Evolutionary conservation across 2,113 vertebrate species (phyloP), one percentile per base, ranked within the genome.

Genomic region (Asarcornis scutulata): DNA sequence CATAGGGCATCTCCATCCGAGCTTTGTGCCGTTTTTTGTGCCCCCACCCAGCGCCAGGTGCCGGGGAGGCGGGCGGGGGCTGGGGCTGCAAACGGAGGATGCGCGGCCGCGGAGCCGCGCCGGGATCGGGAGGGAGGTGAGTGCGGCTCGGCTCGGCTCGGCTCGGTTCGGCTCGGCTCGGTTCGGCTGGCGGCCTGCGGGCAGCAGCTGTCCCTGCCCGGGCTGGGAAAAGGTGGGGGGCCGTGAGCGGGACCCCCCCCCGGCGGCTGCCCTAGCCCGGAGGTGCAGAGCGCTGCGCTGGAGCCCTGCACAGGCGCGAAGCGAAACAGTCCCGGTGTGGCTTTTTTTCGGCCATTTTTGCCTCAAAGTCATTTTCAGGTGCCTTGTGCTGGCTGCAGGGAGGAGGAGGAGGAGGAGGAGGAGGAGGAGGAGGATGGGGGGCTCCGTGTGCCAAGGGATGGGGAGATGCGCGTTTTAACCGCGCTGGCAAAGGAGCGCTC

Each of bases 291-390:
- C 1, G n/a, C 17, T 5, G 16, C 1, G 29, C 17, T 2, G 71
- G 67, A 36, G 82, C 77, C 34, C 56, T 36, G 27, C 67, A 20
- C 31, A 6, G 72, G 72, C 67, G 48, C 0, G 3, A 29, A n/a
- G 38, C 46, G 27, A 32, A 31, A 3, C 2, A 1, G 27, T 10
- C 6, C 40, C 38, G 15, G 32, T 20, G 0, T 1, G 4, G 3
- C 46, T 48, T 48, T 48, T 1, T 46, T 90, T 46, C 90, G 50
- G 96, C 90, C 91, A 84, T 96, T 94, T 93, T 93, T 87, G 53
- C 17, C 31, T 59, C 50, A 4, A 7, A 64, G 62, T 0, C 11
- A 5, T 15, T 72, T 34, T 18, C 62, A 86, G 84, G 91, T 76
- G 31, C 48, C 5, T 14, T 14, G 44, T 7, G 40, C 8, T 48